Percentiles rank a stretch among this genome's conserved stretches.
These are phyloP conservation scores for Plemyria rubiginata DNA, from an alignment of 2,888 invertebrate species.

Conservation along the genomic window DNA sequence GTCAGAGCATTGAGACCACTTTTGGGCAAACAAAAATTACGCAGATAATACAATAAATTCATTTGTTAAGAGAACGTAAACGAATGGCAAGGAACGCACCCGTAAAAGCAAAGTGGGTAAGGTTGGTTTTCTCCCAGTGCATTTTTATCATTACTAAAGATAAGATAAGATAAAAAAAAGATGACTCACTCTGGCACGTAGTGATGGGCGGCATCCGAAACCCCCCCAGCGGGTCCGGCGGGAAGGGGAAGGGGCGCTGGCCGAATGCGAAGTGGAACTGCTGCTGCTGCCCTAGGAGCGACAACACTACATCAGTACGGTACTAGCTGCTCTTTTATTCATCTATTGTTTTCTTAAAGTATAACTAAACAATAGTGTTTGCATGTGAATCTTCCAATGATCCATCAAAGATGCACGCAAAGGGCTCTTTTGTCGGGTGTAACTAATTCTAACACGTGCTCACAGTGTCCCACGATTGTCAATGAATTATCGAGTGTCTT, in stretches of 20 bases:
- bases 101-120: no score
- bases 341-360: constrained; percentile 23
- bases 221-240: constrained; percentile 93
- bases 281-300: constrained; percentile 97
- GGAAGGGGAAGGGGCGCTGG: constrained; percentile 94
- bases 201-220: constrained; percentile 96
- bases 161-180: no score
- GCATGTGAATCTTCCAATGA: background rate
- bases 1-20: no score
- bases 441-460: constrained; percentile 58
- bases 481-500: constrained; percentile 76
- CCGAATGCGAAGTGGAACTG: constrained; percentile 97
- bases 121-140: no score
- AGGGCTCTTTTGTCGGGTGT: constrained; percentile 19
- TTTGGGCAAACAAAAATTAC: no score
- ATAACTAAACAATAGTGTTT: background rate
- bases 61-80: no score
- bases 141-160: no score
- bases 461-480: constrained; percentile 57
- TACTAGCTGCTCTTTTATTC: constrained; percentile 74
- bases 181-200: constrained; percentile 96
- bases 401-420: constrained; percentile 25
- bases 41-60: no score
- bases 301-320: constrained; percentile 91
- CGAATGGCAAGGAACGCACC: no score